Base-by-base conservation (phyloP, 2,888 invertebrate genomes). In the Cheilosia soror region DNA sequence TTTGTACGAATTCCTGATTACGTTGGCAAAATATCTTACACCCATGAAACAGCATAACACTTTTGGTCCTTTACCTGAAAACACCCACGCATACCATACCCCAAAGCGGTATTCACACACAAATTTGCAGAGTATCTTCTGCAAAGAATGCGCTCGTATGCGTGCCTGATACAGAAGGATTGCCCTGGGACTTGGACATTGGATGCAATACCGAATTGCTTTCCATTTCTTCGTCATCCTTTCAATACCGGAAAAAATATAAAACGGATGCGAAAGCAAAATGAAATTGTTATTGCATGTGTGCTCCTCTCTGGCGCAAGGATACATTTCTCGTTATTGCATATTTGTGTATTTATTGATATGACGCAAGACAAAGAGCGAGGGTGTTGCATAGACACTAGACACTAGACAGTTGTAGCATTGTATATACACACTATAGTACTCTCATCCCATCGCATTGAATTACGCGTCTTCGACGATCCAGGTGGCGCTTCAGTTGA, bases 1-100 rank as follows among this genome's bases (percentile, higher is more conserved):
- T 75, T 68, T 55, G 62, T 55, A 62, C 44, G 55, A 60, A 62
- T 73, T 66, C 53, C 37, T 68, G 72, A 66, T 73, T 53, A 73
- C 66, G 60, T 60, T 66, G 42, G 51, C 58, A 53, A 60, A 73
- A 73, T 73, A 31, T 66, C 68, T 68, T 51, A 25, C 57, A 42
- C 60, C 68, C 60, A 73, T 47, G 71, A 71, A 37, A 11, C 37
- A 37, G 37, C 37, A 42, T 47, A 31, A 69, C 44, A 47, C 33
- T 31, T 31, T 25, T 53, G 31, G 42, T 31, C 42, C 62, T 51
- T 31, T 57, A 65, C 75, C 65, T 65, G 57, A 11, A 58, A 2
- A 9, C 37, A 37, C 11, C 1, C 2, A 37, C 9, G 11, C 11
- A 37, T 11, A 9, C 37, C 7, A 2, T 3, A 7, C 7, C 33